Evolutionary conservation across 2,888 invertebrate species (phyloP).

Genomic region (Caenorhabditis imperialis): DNA sequence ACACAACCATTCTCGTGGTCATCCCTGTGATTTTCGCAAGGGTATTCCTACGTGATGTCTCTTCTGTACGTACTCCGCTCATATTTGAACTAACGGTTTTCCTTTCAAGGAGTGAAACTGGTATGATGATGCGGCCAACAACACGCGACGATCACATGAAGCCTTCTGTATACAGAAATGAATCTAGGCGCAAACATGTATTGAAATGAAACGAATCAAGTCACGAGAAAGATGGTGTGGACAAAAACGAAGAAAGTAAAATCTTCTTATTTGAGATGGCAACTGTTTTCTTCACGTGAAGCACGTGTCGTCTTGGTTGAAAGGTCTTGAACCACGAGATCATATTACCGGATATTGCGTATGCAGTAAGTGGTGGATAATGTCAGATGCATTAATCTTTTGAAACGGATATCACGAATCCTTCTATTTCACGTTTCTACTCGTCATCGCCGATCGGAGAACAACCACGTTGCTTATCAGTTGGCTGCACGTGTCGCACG

Average conservation of each 20-base stretch:
- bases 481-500: constrained; percentile 28
- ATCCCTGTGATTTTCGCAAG: constrained; percentile 8
- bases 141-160: constrained; percentile 41
- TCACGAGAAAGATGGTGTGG: constrained; percentile 22
- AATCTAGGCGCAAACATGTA: constrained; percentile 45
- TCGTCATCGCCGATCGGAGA: constrained; percentile 25
- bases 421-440: too few species aligned
- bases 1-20: constrained; percentile 41
- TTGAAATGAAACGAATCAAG: constrained; percentile 18
- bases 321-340: constrained; percentile 7
- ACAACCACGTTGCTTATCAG: constrained; percentile 44
- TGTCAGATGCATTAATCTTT: too few species aligned
- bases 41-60: background rate
- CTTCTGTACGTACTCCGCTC: background rate
- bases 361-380: too few species aligned
- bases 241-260: constrained; percentile 17
- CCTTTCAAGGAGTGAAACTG: too few species aligned
- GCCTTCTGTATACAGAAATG: constrained; percentile 19
- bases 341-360: constrained; percentile 17
- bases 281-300: constrained; percentile 46
- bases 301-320: constrained; percentile 4
- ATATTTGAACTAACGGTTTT: background rate
- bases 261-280: constrained; percentile 36
- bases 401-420: too few species aligned
- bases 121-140: background rate